These are phyloP conservation scores for Macrobrachium nipponense DNA, from an alignment of 1,140 invertebrate species.

Conservation along the genomic window DNA sequence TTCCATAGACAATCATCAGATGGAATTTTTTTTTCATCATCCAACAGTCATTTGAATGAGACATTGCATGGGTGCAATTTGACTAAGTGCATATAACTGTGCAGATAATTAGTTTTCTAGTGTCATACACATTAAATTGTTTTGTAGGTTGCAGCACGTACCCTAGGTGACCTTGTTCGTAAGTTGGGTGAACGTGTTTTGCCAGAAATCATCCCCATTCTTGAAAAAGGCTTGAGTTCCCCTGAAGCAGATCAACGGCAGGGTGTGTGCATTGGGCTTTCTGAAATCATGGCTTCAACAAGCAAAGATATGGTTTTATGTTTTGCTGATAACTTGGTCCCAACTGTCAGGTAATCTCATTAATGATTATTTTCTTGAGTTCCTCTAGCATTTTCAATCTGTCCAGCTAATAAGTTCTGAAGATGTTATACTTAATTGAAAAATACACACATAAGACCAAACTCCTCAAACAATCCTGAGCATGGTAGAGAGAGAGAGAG, in stretches of 20 bases:
- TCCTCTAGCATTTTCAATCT: background rate
- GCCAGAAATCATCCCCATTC: conserved; percentile 97
- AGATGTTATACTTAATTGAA: too few relatives aligned
- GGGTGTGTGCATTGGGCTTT: conserved; percentile 97
- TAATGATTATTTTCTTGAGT: background rate
- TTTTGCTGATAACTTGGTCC: conserved; percentile 96
- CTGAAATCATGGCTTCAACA: conserved; percentile 97
- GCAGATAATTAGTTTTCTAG: background rate
- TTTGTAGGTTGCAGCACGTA: conserved; percentile 87
- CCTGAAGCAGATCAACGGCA: conserved; percentile 92
- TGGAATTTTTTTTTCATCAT: too few relatives aligned
- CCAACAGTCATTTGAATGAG: too few relatives aligned
- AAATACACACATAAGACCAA: too few relatives aligned
- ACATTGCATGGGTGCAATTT: too few relatives aligned
- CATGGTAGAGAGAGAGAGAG: too few relatives aligned
- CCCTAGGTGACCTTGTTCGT: conserved; percentile 95
- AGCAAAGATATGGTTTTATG: conserved; percentile 93
- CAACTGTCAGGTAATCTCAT: conserved; percentile 80
- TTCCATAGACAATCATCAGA: too few relatives aligned
- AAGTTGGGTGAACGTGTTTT: conserved; percentile 98
- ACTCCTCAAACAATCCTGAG: too few relatives aligned
- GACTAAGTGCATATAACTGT: too few relatives aligned
- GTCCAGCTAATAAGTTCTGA: too few relatives aligned
- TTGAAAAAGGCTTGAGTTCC: conserved; percentile 92
- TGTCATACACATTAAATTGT: background rate